These are phyloP conservation scores for Calvadosia cruxmelitensis DNA, from an alignment of 30 jellyfish, hydroid and myxozoan genomes.

Conservation along the genomic window DNA sequence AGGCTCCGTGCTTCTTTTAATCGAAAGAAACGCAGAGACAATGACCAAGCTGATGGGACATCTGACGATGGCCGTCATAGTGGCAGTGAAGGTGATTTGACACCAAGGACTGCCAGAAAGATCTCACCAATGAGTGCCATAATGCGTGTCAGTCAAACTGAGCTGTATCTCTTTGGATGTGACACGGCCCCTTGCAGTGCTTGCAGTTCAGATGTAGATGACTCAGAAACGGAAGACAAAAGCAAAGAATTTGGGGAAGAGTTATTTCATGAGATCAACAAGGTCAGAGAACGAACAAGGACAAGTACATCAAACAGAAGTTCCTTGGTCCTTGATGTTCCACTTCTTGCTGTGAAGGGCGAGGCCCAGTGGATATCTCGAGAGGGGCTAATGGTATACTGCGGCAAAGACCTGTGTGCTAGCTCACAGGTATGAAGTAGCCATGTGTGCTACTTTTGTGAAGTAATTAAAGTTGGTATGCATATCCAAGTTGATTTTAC, in stretches of 20 bases:
- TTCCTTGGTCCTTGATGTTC: not conserved
- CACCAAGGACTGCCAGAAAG: not conserved
- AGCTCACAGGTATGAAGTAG: conserved; percentile 29
- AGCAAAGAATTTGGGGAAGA: conserved; percentile 38
- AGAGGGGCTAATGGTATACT: conserved; percentile 29
- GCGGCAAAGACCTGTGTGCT: conserved; percentile 23
- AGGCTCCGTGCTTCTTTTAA: not conserved
- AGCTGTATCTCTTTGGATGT: not conserved
- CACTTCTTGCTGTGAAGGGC: conserved; percentile 1
- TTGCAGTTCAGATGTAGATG: conserved; percentile 2
- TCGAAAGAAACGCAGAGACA: not conserved
- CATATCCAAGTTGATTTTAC: too few species aligned
- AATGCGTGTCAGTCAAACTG: not conserved
- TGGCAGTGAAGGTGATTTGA: not conserved
- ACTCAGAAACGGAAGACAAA: conserved; percentile 6
- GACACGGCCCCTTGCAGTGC: not conserved
- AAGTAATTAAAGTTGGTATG: too few species aligned
- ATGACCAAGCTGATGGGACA: not conserved
- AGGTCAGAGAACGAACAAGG: not conserved
- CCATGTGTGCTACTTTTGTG: too few species aligned
- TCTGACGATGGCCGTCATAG: not conserved
- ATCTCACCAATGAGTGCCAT: not conserved
- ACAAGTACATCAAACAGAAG: not conserved
- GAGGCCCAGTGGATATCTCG: conserved; percentile 14
- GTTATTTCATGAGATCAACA: conserved; percentile 14